These are phyloP conservation scores for Agraylea sexmaculata DNA, from an alignment of 1,140 invertebrate species.

Conservation along the genomic window DNA sequence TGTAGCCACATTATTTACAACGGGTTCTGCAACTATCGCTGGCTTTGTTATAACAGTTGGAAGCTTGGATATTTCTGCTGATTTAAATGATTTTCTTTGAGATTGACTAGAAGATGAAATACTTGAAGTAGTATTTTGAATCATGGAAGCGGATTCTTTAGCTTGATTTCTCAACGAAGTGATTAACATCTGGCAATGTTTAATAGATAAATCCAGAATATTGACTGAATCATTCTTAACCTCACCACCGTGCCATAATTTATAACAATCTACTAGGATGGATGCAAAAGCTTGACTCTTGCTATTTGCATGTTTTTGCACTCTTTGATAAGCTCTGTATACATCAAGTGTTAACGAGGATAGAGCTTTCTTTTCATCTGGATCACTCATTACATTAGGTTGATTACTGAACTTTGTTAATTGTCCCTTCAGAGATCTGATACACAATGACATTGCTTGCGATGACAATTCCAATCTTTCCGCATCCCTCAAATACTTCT, in stretches of 20 bases:
- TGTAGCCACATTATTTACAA: no score
- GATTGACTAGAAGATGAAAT: neutral
- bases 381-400: conserved; percentile 31
- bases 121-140: conserved; percentile 5
- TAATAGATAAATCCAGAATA: conserved; percentile 34
- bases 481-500: conserved; percentile 71
- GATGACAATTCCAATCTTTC: conserved; percentile 65
- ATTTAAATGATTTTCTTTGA: conserved; percentile 25
- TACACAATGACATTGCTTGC: conserved; percentile 58
- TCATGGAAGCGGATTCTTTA: conserved; percentile 3
- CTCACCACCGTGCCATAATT: conserved; percentile 28
- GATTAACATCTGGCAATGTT: conserved; percentile 31
- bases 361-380: conserved; percentile 32
- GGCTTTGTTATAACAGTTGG: conserved; percentile 2
- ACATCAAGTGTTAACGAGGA: conserved; percentile 47
- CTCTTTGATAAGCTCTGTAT: conserved; percentile 46
- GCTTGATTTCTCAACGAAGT: conserved; percentile 30
- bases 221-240: conserved; percentile 29
- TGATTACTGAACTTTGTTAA: conserved; percentile 34
- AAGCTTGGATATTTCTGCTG: conserved; percentile 21
- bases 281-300: conserved; percentile 44
- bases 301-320: conserved; percentile 45
- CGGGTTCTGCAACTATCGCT: conserved; percentile 1
- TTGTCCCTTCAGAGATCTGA: conserved; percentile 46
- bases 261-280: conserved; percentile 49